Evolutionary conservation across 1,140 invertebrate genomes (phyloP), one percentile per base, ranked within the genome.

Genomic region (Drosophila mojavensis): DNA sequence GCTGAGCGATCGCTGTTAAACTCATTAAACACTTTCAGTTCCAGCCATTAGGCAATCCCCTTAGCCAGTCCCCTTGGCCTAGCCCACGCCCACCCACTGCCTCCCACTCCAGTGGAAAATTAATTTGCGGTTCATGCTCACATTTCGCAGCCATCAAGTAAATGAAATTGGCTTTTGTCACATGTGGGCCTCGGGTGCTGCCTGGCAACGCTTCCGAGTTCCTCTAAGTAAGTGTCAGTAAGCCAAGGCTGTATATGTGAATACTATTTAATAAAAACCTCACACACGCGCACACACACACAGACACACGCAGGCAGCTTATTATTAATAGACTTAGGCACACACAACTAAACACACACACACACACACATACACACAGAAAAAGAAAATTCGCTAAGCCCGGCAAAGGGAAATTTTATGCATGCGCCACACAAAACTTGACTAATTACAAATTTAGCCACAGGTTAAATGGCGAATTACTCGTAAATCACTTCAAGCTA

Each of bases 361-460:
- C 39, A 67, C 9, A 51, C 53, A 50, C 50, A 56, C 28, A 64
- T 53, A 53, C 54, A 62, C 50, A 56, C 28, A 64, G 53, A 53
- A 45, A 63, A 2, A 58, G 4, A 71, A 66, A 67, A 55, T 65
- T 56, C 62, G 65, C 65, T 51, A 69, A 75, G 56, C 54, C 51
- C 24, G 43, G 58, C 62, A 58, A 33, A 66, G 63, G 53, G 24
- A 75, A 76, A 79, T 77, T 64, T 73, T 73, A 68, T 79, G 73
- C 64, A 77, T 79, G 74, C 74, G 61, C 69, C 75, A 68, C 64
- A 69, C 59, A 59, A 76, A 79, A 77, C 74, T 79, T 79, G 77
- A 79, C 77, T 79, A 79, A 79, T 77, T 77, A 79, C 68, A 79
- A 76, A 79, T 73, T 79, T 79, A 79, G 74, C 77, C 74, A 76